Conservation (phyloP, 2,113 vertebrate species). For the Phylloscopus whistleri region DNA sequence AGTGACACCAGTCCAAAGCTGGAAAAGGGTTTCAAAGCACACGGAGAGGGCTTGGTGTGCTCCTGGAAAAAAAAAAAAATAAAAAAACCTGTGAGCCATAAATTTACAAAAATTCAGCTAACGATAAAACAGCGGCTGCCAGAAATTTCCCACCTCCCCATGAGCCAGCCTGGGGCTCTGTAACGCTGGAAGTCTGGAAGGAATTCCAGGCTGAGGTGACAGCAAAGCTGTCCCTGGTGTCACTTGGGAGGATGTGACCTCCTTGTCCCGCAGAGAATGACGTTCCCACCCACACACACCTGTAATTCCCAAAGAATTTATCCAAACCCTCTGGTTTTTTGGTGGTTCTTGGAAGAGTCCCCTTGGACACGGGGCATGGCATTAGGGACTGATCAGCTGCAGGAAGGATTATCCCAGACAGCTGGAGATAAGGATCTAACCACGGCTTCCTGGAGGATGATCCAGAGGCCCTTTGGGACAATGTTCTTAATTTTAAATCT, state of each 20-base stretch:
- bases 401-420: not conserved
- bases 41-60: not conserved
- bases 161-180: not conserved
- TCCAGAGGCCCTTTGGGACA: not conserved
- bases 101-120: not conserved
- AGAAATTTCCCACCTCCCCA: not conserved
- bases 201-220: not conserved
- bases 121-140: not conserved
- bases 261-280: not conserved
- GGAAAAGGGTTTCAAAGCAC: not conserved
- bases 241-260: not conserved
- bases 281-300: not conserved
- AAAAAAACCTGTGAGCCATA: fast-evolving
- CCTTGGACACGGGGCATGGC: not conserved
- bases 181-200: not conserved
- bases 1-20: not conserved
- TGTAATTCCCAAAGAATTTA: not conserved
- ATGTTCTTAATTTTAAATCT: not conserved
- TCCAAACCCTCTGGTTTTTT: not conserved
- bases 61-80: not conserved
- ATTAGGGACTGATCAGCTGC: not conserved
- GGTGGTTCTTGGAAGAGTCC: not conserved
- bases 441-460: not conserved
- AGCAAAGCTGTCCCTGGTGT: not conserved
- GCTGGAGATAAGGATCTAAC: not conserved